Evolutionary conservation across 2,113 vertebrate genomes (phyloP), one percentile per base, ranked within the genome.

Genomic region (Petroica traversi): DNA sequence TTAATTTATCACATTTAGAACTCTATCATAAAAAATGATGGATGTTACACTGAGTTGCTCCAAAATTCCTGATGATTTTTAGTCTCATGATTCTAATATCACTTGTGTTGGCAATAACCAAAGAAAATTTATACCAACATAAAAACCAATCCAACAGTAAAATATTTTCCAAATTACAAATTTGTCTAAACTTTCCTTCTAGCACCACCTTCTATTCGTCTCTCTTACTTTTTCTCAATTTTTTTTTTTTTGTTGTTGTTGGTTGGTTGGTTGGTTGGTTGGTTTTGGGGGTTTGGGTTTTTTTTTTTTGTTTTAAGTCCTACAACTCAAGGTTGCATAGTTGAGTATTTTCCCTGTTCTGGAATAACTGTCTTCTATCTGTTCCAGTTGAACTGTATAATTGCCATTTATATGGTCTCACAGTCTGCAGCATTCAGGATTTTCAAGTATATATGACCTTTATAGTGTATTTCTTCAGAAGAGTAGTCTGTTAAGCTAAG

Each of bases 381-480:
- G 8, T 72, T 87, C n/a, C 43, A 87, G 14, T 1, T 54, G 38
- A 87, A 40, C 18, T 33, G 20, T 22, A 48, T 29, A 19, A 72
- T 40, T 75, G 25, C 3, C 0, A 0, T 36, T 43, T 28, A 34
- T 38, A 19, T 23, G 16, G 19, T 19, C 41, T 57, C 20, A 40
- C 79, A 69, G 11, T 18, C 28, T 57, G 19, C 8, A 36, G 12
- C 8, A 31, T 40, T 34, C 66, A 20, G 3, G 29, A 64, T 63
- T 66, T 71, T 31, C 23, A 69, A 34, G 61, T 71, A 46, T 43
- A 31, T 19, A 59, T 28, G 22, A n/a, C 5, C 8, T 4, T 85
- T 64, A 12, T 8, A 55, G 22, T 40, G 5, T 15, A 41, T 49
- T 25, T 41, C 36, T 55, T 77, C 19, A 59, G 52, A 12, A 76